phyloP scores from a whole-genome alignment of 2,113 vertebrate species.

The Amblyornis subalaris region DNA sequence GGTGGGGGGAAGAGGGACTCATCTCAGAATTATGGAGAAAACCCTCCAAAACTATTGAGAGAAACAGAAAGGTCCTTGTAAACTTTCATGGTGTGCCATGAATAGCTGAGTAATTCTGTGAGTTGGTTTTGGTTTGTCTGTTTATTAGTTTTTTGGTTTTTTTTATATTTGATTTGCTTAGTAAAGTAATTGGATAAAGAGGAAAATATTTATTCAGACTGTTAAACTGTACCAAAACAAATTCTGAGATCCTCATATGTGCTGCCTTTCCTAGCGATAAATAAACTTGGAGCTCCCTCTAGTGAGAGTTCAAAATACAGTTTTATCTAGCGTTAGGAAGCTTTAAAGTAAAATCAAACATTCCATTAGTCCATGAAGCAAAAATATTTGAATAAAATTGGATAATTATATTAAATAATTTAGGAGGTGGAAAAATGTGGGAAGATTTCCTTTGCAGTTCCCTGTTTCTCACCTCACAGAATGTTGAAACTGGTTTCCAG shows the following conservation, averaged over 20 bases:
- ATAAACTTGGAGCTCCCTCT: constrained; percentile 37
- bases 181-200: background rate
- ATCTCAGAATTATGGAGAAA: background rate
- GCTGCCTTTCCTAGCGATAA: background rate
- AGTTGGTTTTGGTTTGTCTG: rapidly evolving
- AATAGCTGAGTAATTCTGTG: background rate
- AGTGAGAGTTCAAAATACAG: background rate
- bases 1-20: background rate
- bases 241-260: rapidly evolving
- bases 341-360: background rate
- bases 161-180: background rate
- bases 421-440: background rate
- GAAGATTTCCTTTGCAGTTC: background rate
- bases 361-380: background rate
- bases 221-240: background rate
- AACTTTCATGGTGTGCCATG: background rate
- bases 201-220: background rate
- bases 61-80: background rate
- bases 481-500: background rate
- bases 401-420: background rate
- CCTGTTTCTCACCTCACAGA: background rate
- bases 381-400: background rate
- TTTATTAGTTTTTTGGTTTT: background rate
- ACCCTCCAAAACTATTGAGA: background rate
- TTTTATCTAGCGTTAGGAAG: background rate